Percentiles rank a stretch among this genome's conserved stretches.
Conservation (phyloP, 64 coral and sea anemone species). For the Anthopleura sola region DNA sequence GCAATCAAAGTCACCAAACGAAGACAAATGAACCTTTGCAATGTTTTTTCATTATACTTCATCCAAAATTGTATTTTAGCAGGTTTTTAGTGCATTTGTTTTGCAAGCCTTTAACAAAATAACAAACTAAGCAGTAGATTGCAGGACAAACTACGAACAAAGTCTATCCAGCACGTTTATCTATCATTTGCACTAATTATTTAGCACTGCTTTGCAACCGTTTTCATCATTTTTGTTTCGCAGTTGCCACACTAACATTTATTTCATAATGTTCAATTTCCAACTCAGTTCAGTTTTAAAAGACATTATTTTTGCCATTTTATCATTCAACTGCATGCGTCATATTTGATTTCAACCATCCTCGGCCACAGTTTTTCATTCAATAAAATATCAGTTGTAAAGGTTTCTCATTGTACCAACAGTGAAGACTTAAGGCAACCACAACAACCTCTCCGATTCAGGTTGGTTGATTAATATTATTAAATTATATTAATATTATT, state of each 20-base stretch:
- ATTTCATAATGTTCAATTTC: not conserved
- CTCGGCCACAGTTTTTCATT: not conserved
- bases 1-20: too few species aligned
- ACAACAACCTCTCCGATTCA: constrained; percentile 94
- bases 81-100: too few species aligned
- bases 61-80: too few species aligned
- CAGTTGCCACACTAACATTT: not conserved
- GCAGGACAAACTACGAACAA: too few species aligned
- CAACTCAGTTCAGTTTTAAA: not conserved
- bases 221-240: not conserved
- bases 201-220: not conserved
- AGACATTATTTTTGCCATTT: not conserved
- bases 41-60: too few species aligned
- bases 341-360: not conserved
- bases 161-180: not conserved
- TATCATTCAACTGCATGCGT: not conserved
- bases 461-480: constrained; percentile 62
- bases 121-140: too few species aligned
- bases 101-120: too few species aligned
- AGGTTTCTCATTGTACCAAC: constrained; percentile 57
- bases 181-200: not conserved
- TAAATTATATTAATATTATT: not conserved
- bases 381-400: not conserved
- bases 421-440: constrained; percentile 86
- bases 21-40: too few species aligned